phyloP scores from a whole-genome alignment of 2,888 invertebrate species.

The Nemotelus pantherinus region DNA sequence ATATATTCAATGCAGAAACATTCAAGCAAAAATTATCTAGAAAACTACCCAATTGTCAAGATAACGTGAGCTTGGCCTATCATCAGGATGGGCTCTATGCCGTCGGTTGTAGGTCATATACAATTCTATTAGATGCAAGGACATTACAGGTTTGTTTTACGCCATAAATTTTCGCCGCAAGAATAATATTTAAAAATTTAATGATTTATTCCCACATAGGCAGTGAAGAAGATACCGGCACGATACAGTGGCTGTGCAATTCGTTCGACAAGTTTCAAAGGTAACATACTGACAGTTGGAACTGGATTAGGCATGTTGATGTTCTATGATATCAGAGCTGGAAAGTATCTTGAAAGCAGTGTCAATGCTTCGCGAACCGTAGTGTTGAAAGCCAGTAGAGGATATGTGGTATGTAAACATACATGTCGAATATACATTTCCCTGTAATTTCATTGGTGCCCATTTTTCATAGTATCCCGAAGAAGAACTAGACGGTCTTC shows the following conservation, averaged over 20 bases:
- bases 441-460: neutral
- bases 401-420: slow-evolving; percentile 76
- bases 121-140: slow-evolving; percentile 87
- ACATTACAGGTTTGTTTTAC: slow-evolving; percentile 74
- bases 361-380: slow-evolving; percentile 90
- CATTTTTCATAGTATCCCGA: slow-evolving; percentile 76
- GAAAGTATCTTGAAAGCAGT: slow-evolving; percentile 90
- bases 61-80: slow-evolving; percentile 91
- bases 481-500: slow-evolving; percentile 84
- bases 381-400: slow-evolving; percentile 86
- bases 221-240: slow-evolving; percentile 82
- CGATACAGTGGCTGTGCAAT: slow-evolving; percentile 92
- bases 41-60: slow-evolving; percentile 88
- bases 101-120: slow-evolving; percentile 93
- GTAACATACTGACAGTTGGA: slow-evolving; percentile 90
- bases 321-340: slow-evolving; percentile 92
- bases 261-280: slow-evolving; percentile 89
- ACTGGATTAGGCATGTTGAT: slow-evolving; percentile 91
- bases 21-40: slow-evolving; percentile 88
- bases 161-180: neutral
- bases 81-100: slow-evolving; percentile 90
- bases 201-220: slow-evolving; percentile 60
- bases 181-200: neutral
- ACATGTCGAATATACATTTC: neutral
- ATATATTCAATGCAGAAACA: slow-evolving; percentile 90